A percentile compares a stretch with the other conserved stretches of the same genome.
Conservation (phyloP, 2,888 invertebrate species). For the Byasa hedistus region DNA sequence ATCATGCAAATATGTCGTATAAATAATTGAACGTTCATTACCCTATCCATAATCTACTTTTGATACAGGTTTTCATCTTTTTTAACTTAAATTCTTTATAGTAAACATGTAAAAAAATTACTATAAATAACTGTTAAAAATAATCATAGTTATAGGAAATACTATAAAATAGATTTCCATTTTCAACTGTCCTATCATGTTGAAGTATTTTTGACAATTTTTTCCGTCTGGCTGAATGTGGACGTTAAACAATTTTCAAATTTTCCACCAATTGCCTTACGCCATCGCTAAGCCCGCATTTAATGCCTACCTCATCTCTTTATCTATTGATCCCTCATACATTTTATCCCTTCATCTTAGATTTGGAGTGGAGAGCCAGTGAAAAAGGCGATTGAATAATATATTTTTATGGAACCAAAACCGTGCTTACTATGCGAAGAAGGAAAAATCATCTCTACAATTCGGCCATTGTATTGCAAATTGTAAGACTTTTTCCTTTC, state of each 20-base stretch:
- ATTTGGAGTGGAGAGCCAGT: constrained; percentile 62
- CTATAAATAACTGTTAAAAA: no score
- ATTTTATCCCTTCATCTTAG: constrained; percentile 66
- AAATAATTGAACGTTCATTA: no score
- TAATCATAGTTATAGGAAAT: neutral
- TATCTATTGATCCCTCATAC: constrained; percentile 60
- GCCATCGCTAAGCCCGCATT: constrained; percentile 39
- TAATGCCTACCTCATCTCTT: constrained; percentile 40
- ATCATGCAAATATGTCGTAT: no score
- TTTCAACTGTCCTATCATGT: neutral
- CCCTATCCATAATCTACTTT: no score
- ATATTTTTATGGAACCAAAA: constrained; percentile 73
- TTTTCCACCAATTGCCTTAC: constrained; percentile 32
- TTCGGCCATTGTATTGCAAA: constrained; percentile 76
- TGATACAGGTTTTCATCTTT: no score
- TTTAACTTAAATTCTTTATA: no score
- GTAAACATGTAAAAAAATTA: no score
- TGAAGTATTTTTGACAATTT: neutral
- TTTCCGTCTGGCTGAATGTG: neutral
- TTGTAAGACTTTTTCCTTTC: constrained; percentile 70
- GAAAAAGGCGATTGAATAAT: constrained; percentile 75
- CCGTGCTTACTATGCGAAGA: constrained; percentile 71
- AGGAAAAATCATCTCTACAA: constrained; percentile 75
- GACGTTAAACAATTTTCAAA: constrained; percentile 20
- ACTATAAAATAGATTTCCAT: neutral